These are phyloP conservation scores for Neodontobutis hainanensis DNA, from an alignment of 2,113 vertebrate species.

Conservation along the genomic window DNA sequence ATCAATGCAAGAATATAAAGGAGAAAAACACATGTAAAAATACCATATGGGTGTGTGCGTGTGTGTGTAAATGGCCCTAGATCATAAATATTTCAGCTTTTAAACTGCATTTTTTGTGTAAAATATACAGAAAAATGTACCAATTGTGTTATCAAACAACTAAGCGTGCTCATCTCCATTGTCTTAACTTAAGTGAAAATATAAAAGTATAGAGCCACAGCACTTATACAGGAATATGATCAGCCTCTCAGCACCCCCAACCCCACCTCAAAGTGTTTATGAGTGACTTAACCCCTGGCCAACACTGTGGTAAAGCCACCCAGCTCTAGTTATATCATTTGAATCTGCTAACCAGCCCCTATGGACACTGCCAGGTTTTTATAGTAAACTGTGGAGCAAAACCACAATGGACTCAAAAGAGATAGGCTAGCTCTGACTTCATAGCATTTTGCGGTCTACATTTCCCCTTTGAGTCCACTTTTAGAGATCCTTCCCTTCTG, in stretches of 20 bases:
- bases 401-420: slow-evolving; percentile 72
- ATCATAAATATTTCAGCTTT: slow-evolving; percentile 23
- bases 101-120: too few species aligned
- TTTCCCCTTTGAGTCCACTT: slow-evolving; percentile 58
- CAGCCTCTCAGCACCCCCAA: neutral
- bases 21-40: slow-evolving; percentile 65
- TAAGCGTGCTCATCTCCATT: too few species aligned
- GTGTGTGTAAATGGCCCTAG: slow-evolving; percentile 56
- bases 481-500: slow-evolving; percentile 49
- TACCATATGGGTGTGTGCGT: slow-evolving; percentile 22
- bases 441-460: slow-evolving; percentile 70
- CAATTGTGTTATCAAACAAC: too few species aligned
- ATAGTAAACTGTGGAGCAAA: slow-evolving; percentile 70
- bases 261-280: slow-evolving; percentile 52
- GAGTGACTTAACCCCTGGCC: slow-evolving; percentile 60
- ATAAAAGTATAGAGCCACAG: slow-evolving; percentile 1
- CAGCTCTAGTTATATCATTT: slow-evolving; percentile 58
- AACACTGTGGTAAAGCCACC: slow-evolving; percentile 63
- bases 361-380: slow-evolving; percentile 66
- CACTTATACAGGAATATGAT: slow-evolving; percentile 53
- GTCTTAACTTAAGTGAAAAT: neutral
- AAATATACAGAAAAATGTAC: too few species aligned
- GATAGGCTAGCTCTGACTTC: slow-evolving; percentile 72
- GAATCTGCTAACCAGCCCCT: slow-evolving; percentile 69
- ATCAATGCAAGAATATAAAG: slow-evolving; percentile 50